These are phyloP conservation scores for Notolepis coatsorum DNA, from an alignment of 2,797 vertebrate genomes.

Conservation along the genomic window DNA sequence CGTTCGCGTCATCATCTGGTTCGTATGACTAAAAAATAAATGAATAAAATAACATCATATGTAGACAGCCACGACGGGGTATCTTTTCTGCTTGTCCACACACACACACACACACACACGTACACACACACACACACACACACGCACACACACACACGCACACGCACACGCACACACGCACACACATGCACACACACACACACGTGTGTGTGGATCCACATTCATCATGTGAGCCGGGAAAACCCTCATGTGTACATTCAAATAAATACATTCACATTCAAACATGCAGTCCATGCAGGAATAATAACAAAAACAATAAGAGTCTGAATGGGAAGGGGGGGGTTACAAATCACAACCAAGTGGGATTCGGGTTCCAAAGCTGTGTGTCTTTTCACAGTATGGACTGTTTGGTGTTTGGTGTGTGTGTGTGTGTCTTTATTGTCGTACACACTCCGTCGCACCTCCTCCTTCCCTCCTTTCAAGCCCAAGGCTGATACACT, in stretches of 20 bases:
- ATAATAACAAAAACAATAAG: slow-evolving; percentile 55
- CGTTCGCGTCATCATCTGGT: slow-evolving; percentile 25
- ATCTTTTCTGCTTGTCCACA: slow-evolving; percentile 38
- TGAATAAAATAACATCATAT: slow-evolving; percentile 67
- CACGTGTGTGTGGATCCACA: slow-evolving; percentile 67
- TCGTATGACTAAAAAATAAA: slow-evolving; percentile 68
- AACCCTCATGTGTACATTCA: slow-evolving; percentile 59
- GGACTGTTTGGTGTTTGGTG: slow-evolving; percentile 14
- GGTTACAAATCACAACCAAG: background rate
- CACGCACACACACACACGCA: slow-evolving; percentile 49
- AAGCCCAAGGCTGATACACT: slow-evolving; percentile 3
- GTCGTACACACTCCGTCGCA: slow-evolving; percentile 45
- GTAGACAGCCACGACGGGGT: slow-evolving; percentile 27
- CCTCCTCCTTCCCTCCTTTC: slow-evolving; percentile 44
- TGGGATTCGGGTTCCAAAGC: slow-evolving; percentile 2
- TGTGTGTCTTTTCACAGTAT: too few species aligned
- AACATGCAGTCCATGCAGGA: slow-evolving; percentile 78
- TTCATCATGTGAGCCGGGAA: slow-evolving; percentile 36
- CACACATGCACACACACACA: slow-evolving; percentile 40
- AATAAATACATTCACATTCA: slow-evolving; percentile 72
- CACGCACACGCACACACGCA: slow-evolving; percentile 65
- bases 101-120: slow-evolving; percentile 69
- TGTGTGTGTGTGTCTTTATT: background rate
- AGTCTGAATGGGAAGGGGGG: slow-evolving; percentile 17
- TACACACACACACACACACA: slow-evolving; percentile 58